Evolutionary conservation across 2,888 invertebrate species (phyloP).

Genomic region (Trachelus troglodyta): DNA sequence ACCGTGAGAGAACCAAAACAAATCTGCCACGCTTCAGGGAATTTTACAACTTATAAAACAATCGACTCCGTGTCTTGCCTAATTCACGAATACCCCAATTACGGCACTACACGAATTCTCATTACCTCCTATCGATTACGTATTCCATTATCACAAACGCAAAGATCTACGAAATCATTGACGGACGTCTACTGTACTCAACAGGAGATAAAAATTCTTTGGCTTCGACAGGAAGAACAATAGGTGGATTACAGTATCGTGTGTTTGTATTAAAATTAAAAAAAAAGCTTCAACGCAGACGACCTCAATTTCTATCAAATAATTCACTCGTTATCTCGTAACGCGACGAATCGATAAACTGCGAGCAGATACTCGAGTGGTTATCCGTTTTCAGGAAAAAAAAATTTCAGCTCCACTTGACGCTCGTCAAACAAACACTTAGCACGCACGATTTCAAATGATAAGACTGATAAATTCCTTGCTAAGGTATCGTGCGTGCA

Average conservation of each 20-base stretch:
- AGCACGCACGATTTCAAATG: not conserved
- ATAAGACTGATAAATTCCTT: constrained; percentile 12
- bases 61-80: not conserved
- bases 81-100: not conserved
- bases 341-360: constrained; percentile 17
- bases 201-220: not conserved
- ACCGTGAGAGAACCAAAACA: not conserved
- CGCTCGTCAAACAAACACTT: not conserved
- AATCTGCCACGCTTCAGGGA: not conserved
- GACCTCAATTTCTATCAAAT: constrained; percentile 1
- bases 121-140: not conserved
- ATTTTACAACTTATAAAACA: not conserved
- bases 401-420: not conserved
- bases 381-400: constrained; percentile 24
- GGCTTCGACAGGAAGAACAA: not conserved
- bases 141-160: not conserved
- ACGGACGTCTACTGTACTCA: not conserved
- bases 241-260: not conserved
- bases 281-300: not conserved
- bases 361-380: constrained; percentile 27
- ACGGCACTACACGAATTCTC: not conserved
- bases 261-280: not conserved
- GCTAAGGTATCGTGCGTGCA: constrained; percentile 17
- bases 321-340: not conserved
- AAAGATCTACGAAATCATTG: not conserved